Evolutionary conservation across 2,113 vertebrate genomes (phyloP).

Genomic region (Pterophyllum scalare): DNA sequence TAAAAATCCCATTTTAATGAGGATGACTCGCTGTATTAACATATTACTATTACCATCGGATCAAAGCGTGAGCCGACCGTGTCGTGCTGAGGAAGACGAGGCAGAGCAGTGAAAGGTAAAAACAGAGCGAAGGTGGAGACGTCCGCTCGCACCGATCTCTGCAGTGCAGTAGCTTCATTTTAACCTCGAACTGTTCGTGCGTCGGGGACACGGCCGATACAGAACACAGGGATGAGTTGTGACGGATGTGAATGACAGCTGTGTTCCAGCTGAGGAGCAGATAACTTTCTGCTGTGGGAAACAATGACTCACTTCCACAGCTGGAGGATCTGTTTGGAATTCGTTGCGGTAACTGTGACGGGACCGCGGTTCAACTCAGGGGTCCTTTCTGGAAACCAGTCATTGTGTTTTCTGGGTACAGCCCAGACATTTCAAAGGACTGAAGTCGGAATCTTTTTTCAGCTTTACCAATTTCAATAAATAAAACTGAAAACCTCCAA

Average conservation of each 20-base stretch:
- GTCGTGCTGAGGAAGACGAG: not conserved
- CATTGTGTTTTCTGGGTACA: not conserved
- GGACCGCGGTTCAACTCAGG: not conserved
- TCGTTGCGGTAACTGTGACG: not conserved
- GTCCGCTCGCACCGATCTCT: not conserved
- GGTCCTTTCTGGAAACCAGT: not conserved
- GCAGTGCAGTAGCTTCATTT: not conserved
- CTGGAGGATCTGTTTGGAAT: not conserved
- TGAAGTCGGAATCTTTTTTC: not conserved
- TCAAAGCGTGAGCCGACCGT: not conserved
- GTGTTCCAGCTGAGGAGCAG: not conserved
- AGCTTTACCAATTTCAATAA: not conserved
- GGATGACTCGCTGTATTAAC: slow-evolving; percentile 11
- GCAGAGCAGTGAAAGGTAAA: not conserved
- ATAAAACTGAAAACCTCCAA: not conserved
- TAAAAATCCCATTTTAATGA: slow-evolving; percentile 33
- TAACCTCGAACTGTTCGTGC: rapidly evolving
- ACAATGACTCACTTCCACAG: not conserved
- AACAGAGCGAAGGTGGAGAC: not conserved
- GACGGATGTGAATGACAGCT: too few species aligned
- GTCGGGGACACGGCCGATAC: not conserved
- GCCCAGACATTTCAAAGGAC: not conserved
- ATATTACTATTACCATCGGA: not conserved
- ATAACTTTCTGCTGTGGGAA: not conserved
- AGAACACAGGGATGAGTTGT: not conserved